A percentile compares a stretch with the other conserved stretches of the same genome.
Conservation (phyloP, 2,113 vertebrate genomes). For the Megaleporinus macrocephalus region DNA sequence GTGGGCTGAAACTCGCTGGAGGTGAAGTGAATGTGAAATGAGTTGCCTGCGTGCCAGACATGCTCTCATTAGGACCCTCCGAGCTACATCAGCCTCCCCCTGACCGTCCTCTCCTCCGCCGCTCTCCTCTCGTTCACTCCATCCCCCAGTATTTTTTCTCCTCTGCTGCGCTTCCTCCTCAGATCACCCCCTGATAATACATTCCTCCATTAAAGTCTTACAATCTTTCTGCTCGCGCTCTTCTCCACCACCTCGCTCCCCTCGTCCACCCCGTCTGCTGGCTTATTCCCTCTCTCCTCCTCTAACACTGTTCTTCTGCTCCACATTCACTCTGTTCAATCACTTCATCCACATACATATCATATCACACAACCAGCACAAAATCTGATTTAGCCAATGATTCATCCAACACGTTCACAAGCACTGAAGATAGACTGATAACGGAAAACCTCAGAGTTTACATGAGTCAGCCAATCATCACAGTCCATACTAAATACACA, state of each 20-base stretch:
- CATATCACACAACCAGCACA: no score
- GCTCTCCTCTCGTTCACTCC: not conserved
- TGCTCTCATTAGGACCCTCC: conserved; percentile 37
- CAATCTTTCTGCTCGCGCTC: not conserved
- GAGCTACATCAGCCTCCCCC: conserved; percentile 14
- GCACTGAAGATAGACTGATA: not conserved
- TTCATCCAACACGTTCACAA: not conserved
- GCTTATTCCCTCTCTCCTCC: not conserved
- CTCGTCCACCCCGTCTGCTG: not conserved
- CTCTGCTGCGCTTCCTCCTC: not conserved
- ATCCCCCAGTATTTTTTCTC: not conserved
- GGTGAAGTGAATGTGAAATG: conserved; percentile 58
- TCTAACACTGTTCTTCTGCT: not conserved
- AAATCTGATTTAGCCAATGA: not conserved
- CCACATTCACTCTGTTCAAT: not conserved
- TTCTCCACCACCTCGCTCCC: not conserved
- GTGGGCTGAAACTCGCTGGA: conserved; percentile 44
- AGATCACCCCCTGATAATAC: not conserved
- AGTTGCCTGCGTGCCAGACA: conserved; percentile 44
- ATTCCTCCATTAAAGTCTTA: not conserved
- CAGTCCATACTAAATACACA: no score
- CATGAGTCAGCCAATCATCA: no score
- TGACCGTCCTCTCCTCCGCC: not conserved
- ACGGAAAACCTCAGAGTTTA: not conserved
- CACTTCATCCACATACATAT: not conserved